These are phyloP conservation scores for Siphamia tubifer DNA, from an alignment of 2,113 vertebrate species.

Conservation along the genomic window DNA sequence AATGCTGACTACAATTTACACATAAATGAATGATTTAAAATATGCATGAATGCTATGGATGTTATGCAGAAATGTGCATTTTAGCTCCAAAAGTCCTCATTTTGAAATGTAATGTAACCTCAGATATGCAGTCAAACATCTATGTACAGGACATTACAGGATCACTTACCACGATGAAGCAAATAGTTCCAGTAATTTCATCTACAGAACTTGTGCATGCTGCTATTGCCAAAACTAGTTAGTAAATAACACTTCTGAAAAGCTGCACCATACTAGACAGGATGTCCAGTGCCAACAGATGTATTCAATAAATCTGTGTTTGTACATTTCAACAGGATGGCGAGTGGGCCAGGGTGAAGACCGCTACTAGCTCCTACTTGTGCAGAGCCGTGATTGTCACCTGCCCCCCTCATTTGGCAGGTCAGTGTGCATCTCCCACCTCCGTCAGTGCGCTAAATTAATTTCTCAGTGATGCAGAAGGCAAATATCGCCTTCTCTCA, in stretches of 20 bases:
- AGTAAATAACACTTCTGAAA: not conserved
- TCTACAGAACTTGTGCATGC: not conserved
- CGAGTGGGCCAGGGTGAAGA: constrained; percentile 69
- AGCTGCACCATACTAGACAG: not conserved
- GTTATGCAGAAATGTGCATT: not conserved
- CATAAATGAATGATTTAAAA: not conserved
- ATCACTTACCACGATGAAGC: not conserved
- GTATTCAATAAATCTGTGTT: not conserved
- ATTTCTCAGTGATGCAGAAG: constrained; percentile 53
- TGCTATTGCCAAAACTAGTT: not conserved
- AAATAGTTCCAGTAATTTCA: not conserved
- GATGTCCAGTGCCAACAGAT: not conserved
- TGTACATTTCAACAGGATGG: constrained; percentile 56
- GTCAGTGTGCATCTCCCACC: constrained; percentile 65
- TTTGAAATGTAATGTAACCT: not conserved
- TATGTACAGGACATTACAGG: not conserved
- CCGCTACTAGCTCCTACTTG: constrained; percentile 47
- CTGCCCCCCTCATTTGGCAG: constrained; percentile 79
- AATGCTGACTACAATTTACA: not conserved
- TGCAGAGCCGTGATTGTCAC: constrained; percentile 77
- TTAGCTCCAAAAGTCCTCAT: not conserved
- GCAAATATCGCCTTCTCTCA: constrained; percentile 27
- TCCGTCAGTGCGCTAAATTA: constrained; percentile 40
- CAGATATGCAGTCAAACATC: not conserved
- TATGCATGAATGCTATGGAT: not conserved